Conservation (phyloP, 2,797 vertebrate species). For the Sebastes nivosus region DNA sequence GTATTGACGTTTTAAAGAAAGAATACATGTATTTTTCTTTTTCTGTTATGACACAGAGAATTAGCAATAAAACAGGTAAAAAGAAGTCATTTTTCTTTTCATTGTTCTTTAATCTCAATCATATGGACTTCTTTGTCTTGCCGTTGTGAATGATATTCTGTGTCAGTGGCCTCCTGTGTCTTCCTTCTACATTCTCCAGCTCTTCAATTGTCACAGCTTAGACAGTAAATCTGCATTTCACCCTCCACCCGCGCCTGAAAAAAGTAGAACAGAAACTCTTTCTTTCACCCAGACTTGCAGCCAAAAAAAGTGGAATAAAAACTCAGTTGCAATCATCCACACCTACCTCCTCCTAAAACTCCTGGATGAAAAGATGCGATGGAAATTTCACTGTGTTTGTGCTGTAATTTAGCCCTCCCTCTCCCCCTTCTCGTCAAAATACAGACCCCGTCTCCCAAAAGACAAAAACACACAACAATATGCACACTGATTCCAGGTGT, state of each 20-base stretch:
- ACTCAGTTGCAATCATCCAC: slow-evolving; percentile 67
- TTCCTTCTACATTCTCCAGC: slow-evolving; percentile 20
- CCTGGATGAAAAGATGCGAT: slow-evolving; percentile 66
- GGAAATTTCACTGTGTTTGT: slow-evolving; percentile 76
- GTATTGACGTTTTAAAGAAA: not conserved
- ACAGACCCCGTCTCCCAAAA: slow-evolving; percentile 42
- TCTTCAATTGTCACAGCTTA: slow-evolving; percentile 68
- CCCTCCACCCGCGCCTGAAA: slow-evolving; percentile 34
- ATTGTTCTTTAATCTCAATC: slow-evolving; percentile 53
- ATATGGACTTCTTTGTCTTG: slow-evolving; percentile 42
- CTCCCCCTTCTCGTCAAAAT: slow-evolving; percentile 35
- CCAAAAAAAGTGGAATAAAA: slow-evolving; percentile 35
- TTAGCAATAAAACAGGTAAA: slow-evolving; percentile 26
- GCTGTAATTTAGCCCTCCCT: slow-evolving; percentile 67
- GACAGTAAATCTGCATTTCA: slow-evolving; percentile 72
- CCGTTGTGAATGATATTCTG: slow-evolving; percentile 53
- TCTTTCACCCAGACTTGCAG: slow-evolving; percentile 22
- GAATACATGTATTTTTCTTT: not conserved
- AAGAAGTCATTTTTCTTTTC: slow-evolving; percentile 46
- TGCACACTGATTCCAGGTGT: slow-evolving; percentile 75
- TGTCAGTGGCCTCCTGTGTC: slow-evolving; percentile 65
- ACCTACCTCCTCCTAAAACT: slow-evolving; percentile 56
- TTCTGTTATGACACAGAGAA: slow-evolving; percentile 22
- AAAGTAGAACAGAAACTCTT: slow-evolving; percentile 8
- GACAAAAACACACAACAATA: slow-evolving; percentile 59